Percentiles rank a stretch among this genome's conserved stretches.
phyloP scores from a whole-genome alignment of 2,113 vertebrate genomes.

The Poeciliopsis occidentalis region DNA sequence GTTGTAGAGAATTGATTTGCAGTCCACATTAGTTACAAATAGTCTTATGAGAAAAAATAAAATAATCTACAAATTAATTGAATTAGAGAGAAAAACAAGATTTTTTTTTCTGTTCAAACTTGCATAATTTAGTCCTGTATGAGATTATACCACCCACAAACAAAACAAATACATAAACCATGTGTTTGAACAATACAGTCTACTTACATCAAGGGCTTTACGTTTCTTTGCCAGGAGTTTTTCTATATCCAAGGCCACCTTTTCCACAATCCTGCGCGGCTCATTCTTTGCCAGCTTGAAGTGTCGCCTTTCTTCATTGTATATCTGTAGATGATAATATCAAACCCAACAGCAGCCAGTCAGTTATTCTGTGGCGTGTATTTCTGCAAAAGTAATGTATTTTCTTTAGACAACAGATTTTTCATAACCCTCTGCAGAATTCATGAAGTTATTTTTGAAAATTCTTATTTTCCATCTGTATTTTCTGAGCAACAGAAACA shows the following conservation, averaged over 20 bases:
- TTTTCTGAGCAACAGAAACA: not conserved
- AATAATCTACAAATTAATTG: too few relatives aligned
- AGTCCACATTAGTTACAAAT: too few relatives aligned
- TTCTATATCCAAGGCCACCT: slow-evolving; percentile 94
- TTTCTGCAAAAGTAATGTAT: slow-evolving; percentile 13
- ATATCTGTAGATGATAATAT: slow-evolving; percentile 84
- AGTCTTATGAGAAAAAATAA: too few relatives aligned
- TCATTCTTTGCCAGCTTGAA: slow-evolving; percentile 93
- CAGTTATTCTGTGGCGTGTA: not conserved
- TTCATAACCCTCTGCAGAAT: not conserved
- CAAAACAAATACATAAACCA: not conserved
- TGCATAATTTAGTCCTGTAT: too few relatives aligned
- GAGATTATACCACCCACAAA: too few relatives aligned
- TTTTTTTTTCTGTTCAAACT: too few relatives aligned
- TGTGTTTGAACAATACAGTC: not conserved
- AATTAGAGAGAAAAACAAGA: too few relatives aligned
- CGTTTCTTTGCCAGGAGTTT: slow-evolving; percentile 96
- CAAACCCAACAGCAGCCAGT: slow-evolving; percentile 1
- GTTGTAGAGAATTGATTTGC: too few relatives aligned
- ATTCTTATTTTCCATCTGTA: not conserved
- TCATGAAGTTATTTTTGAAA: not conserved
- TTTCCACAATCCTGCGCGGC: slow-evolving; percentile 92
- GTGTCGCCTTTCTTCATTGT: slow-evolving; percentile 91
- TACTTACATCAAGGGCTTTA: slow-evolving; percentile 90
- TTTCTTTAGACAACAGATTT: not conserved